Evolutionary conservation across 1,140 invertebrate species (phyloP).

Genomic region (Bombus soroeensis): DNA sequence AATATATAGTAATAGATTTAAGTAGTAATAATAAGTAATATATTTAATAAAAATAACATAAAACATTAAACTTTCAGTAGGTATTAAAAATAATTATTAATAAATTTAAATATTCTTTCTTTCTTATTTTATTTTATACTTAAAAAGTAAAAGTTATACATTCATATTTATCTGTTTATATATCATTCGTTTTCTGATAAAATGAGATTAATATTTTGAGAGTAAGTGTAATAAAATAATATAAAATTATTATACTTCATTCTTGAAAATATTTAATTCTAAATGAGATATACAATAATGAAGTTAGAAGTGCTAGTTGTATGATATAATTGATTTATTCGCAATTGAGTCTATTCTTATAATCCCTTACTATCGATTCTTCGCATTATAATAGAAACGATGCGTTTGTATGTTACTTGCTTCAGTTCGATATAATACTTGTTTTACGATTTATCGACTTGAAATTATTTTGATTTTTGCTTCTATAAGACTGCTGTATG

Average conservation of each 20-base stretch:
- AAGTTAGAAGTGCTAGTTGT: neutral
- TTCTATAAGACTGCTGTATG: neutral
- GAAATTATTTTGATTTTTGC: neutral
- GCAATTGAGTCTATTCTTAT: conserved; percentile 14
- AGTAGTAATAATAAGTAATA: no score
- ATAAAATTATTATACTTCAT: neutral
- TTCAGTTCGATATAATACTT: neutral
- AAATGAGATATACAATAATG: neutral
- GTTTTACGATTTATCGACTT: neutral
- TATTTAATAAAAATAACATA: no score
- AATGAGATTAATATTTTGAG: neutral
- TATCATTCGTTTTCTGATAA: neutral
- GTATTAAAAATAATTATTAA: no score
- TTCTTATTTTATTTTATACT: no score
- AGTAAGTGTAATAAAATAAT: neutral
- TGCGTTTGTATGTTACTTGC: neutral
- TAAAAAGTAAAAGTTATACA: neutral
- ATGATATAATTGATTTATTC: neutral
- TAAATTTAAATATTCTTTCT: no score
- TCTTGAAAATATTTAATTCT: neutral
- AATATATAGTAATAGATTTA: no score
- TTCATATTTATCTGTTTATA: neutral
- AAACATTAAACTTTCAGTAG: no score
- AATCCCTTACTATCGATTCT: conserved; percentile 33
- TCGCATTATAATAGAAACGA: conserved; percentile 19